These are phyloP conservation scores for Steinernema khuongi DNA, from an alignment of 1,140 invertebrate species.

Conservation along the genomic window DNA sequence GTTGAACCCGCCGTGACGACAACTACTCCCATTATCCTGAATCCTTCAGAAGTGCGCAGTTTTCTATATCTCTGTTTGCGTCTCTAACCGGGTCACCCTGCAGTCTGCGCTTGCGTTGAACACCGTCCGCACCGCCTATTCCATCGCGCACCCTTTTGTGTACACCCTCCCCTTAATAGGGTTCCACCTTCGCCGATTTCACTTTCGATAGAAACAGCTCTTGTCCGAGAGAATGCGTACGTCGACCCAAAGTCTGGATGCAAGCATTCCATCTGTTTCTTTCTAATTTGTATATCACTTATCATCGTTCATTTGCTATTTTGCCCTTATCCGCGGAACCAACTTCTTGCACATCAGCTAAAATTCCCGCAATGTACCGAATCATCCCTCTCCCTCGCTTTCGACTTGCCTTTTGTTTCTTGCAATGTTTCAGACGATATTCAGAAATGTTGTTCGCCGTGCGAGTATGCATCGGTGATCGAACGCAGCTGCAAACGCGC, in stretches of 20 bases:
- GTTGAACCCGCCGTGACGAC: slow-evolving; percentile 12
- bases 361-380: no score
- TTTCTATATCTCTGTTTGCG: slow-evolving; percentile 17
- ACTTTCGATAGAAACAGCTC: slow-evolving; percentile 16
- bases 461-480: no score
- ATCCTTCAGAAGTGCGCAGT: slow-evolving; percentile 16
- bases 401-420: no score
- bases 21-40: slow-evolving; percentile 16
- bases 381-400: no score
- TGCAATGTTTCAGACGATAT: no score
- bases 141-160: slow-evolving; percentile 12
- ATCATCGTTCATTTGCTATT: background rate
- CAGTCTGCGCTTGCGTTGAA: slow-evolving; percentile 14
- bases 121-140: slow-evolving; percentile 16
- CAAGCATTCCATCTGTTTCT: background rate
- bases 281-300: background rate
- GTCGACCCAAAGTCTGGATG: slow-evolving; percentile 5
- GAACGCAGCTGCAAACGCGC: no score
- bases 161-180: slow-evolving; percentile 13
- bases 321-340: no score
- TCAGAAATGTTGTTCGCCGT: no score
- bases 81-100: slow-evolving; percentile 14
- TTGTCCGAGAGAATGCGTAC: slow-evolving; percentile 14
- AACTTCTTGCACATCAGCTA: no score
- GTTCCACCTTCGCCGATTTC: slow-evolving; percentile 14